Evolutionary conservation across 2,888 invertebrate genomes (phyloP).

Genomic region (Bhutanitis thaidina): DNA sequence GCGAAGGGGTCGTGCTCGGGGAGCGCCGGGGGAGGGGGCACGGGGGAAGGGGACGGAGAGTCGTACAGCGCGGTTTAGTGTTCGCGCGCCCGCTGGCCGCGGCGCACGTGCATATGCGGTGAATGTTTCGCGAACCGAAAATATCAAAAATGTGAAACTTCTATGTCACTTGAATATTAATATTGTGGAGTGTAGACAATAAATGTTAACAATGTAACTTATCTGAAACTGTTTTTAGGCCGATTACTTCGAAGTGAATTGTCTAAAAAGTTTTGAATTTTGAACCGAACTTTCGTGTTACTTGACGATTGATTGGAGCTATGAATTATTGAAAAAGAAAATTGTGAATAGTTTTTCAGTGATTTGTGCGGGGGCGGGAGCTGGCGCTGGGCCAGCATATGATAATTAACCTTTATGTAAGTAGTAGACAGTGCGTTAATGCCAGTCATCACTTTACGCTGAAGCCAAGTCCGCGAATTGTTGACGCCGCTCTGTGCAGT

Average conservation of each 20-base stretch:
- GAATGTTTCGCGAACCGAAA: not conserved
- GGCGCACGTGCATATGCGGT: slow-evolving; percentile 1
- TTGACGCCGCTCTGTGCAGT: not conserved
- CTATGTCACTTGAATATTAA: not conserved
- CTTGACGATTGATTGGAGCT: not conserved
- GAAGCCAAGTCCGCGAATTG: slow-evolving; percentile 1
- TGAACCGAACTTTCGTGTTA: not conserved
- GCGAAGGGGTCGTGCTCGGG: slow-evolving; percentile 13
- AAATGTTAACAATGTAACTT: not conserved
- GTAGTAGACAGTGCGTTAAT: slow-evolving; percentile 9
- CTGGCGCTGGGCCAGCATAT: slow-evolving; percentile 12
- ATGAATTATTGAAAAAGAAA: slow-evolving; percentile 3
- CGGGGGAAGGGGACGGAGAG: slow-evolving; percentile 3
- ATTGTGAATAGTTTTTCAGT: slow-evolving; percentile 12
- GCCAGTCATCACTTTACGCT: slow-evolving; percentile 16
- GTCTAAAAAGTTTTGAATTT: not conserved
- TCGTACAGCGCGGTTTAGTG: not conserved
- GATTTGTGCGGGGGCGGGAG: not conserved
- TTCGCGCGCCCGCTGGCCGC: slow-evolving; percentile 11
- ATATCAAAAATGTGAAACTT: slow-evolving; percentile 2
- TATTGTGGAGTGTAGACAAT: not conserved
- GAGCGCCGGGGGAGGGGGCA: not conserved
- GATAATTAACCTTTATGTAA: slow-evolving; percentile 16
- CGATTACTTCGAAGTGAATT: not conserved
- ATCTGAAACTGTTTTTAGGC: not conserved